Percentiles rank a stretch among this genome's conserved stretches.
Evolutionary conservation across 2,113 vertebrate genomes (phyloP).

Genomic region (Calyptommatus sinebrachiatus): DNA sequence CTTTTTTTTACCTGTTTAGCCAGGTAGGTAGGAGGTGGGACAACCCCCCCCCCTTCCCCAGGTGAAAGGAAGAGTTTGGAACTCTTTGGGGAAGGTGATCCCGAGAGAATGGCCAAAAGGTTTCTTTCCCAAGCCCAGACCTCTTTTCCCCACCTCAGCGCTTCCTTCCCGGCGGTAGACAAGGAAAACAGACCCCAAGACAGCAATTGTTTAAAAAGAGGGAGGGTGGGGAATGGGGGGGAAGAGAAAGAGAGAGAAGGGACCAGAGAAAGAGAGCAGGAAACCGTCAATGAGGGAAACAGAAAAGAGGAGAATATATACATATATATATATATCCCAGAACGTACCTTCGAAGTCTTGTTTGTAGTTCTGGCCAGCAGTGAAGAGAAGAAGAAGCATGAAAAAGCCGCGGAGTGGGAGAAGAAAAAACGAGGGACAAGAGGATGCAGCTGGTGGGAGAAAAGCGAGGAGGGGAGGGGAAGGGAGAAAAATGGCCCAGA

Average conservation of each 20-base stretch:
- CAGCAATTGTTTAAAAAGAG: background rate
- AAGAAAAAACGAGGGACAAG: constrained; percentile 74
- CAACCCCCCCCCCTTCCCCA: constrained; percentile 17
- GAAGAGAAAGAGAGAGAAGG: constrained; percentile 43
- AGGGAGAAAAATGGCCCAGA: constrained; percentile 74
- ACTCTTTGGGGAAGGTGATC: constrained; percentile 57
- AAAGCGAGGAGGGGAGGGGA: constrained; percentile 39
- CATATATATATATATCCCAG: constrained; percentile 29
- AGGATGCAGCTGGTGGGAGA: constrained; percentile 80
- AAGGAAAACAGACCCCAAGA: constrained; percentile 1
- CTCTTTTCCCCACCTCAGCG: background rate
- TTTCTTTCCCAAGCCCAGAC: constrained; percentile 42
- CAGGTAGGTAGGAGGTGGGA: constrained; percentile 73
- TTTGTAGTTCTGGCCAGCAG: constrained; percentile 82
- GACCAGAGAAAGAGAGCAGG: background rate
- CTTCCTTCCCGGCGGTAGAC: constrained; percentile 36
- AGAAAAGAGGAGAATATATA: constrained; percentile 46
- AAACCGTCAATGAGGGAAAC: constrained; percentile 29
- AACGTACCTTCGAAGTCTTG: constrained; percentile 90
- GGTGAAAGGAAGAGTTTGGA: constrained; percentile 40
- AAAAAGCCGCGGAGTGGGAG: constrained; percentile 82
- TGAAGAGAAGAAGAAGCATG: constrained; percentile 82
- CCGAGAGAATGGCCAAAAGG: constrained; percentile 45
- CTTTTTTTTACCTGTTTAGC: constrained; percentile 79
- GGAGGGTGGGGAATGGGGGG: background rate